phyloP scores from a whole-genome alignment of 2,888 invertebrate genomes.

The Gymnocheta viridis region DNA sequence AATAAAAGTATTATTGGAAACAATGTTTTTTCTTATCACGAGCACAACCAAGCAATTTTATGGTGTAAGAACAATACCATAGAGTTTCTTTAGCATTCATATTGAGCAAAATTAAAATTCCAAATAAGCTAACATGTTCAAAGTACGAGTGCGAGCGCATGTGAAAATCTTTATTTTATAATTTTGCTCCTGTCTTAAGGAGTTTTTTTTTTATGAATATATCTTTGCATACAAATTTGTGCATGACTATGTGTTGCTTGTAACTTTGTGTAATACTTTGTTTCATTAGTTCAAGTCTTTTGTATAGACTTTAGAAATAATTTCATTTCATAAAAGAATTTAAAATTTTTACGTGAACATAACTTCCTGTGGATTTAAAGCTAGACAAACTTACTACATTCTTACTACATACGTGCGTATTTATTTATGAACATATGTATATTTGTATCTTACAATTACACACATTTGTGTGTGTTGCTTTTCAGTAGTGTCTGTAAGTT shows the following conservation, averaged over 20 bases:
- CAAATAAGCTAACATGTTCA: neutral
- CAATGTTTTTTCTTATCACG: constrained; percentile 4
- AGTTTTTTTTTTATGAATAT: constrained; percentile 10
- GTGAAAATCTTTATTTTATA: constrained; percentile 33
- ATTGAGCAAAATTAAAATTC: constrained; percentile 36
- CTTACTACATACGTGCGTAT: neutral
- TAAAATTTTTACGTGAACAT: constrained; percentile 12
- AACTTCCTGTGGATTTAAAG: constrained; percentile 34
- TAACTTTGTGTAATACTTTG: neutral
- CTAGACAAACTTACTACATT: neutral
- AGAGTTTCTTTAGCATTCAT: neutral
- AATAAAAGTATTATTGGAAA: constrained; percentile 21
- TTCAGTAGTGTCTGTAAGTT: neutral
- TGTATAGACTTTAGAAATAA: constrained; percentile 54
- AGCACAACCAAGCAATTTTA: neutral
- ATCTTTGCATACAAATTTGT: neutral
- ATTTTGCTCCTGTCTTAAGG: constrained; percentile 20
- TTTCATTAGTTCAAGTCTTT: constrained; percentile 54
- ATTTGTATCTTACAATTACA: neutral
- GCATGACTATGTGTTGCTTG: neutral
- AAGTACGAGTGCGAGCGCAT: neutral
- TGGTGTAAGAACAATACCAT: too few species aligned
- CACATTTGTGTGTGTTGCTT: neutral
- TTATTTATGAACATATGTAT: neutral
- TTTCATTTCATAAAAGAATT: constrained; percentile 55